Evolutionary conservation across 2,113 vertebrate genomes (phyloP), one percentile per base, ranked within the genome.

Genomic region (Podarcis raffonei): DNA sequence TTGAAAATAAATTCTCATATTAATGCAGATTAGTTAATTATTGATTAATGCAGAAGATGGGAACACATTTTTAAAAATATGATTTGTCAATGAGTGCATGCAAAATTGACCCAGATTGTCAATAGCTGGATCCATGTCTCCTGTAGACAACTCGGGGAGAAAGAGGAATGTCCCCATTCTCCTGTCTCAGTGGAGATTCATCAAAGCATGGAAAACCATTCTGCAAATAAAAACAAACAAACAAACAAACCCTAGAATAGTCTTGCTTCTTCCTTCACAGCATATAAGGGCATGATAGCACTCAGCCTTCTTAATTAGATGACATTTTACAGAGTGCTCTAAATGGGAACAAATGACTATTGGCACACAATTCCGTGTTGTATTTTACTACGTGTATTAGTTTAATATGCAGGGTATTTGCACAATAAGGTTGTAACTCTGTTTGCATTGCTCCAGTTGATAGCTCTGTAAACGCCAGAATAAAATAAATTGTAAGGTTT

Each of bases 381-480:
- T 66, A 77, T 76, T 88, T 88, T 77, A 77, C 9, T 77, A 72
- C 3, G 37, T 16, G 25, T 65, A 84, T 77, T 89, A 78, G 81
- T 78, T 84, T 84, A 69, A 89, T 89, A 68, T 69, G 72, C 87
- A 77, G 81, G 32, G n/a, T 78, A 84, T 83, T 89, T 69, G 72
- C 88, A 75, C 85, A 91, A 81, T 42, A 90, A 74, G 30, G 8
- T 81, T 25, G 30, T 11, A 39, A 65, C 37, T 93, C 89, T 77
- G n/a, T 91, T 93, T 93, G 72, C 42, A 6, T 69, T 86, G 77
- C 93, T 95, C 90, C 74, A 30, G 59, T 30, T 83, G 84, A 75
- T 84, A 74, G 80, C 48, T 92, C n/a, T 35, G 89, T 89, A 90
- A 92, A 93, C 85, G 89, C 90, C 94, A 82, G 89, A 84, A 89